A percentile compares a stretch with the other conserved stretches of the same genome.
These are phyloP conservation scores for Alexandromys fortis DNA, from an alignment of 2,113 vertebrate genomes.

Conservation along the genomic window DNA sequence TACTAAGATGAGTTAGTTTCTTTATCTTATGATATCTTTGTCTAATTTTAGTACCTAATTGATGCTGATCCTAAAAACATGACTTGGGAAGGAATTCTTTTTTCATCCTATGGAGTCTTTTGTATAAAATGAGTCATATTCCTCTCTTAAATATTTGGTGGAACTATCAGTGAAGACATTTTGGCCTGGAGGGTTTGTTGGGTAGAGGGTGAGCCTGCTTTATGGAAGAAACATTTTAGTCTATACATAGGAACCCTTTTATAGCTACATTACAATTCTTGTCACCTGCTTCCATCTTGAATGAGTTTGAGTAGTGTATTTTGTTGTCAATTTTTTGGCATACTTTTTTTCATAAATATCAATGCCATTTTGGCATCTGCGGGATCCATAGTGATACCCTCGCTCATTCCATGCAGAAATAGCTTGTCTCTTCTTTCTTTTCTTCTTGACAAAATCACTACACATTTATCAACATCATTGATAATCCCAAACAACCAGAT, in stretches of 20 bases:
- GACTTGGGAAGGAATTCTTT: neutral
- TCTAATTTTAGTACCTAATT: neutral
- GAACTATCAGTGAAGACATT: neutral
- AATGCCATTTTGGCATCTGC: neutral
- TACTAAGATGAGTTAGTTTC: neutral
- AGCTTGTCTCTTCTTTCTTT: slow-evolving; percentile 4
- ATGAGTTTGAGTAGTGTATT: neutral
- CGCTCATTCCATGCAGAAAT: neutral
- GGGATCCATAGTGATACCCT: neutral
- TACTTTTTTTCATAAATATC: neutral
- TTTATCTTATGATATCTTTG: slow-evolving; percentile 19
- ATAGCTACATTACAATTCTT: neutral
- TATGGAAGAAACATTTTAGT: neutral
- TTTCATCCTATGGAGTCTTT: neutral
- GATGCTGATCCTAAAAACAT: neutral
- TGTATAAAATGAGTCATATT: neutral
- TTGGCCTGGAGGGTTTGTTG: neutral
- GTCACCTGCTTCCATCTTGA: slow-evolving; percentile 26
- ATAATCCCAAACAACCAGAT: slow-evolving; percentile 10
- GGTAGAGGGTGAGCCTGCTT: neutral
- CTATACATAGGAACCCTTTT: slow-evolving; percentile 6
- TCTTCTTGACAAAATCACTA: neutral
- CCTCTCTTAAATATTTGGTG: neutral
- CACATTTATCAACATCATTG: slow-evolving; percentile 13
- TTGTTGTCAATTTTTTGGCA: neutral